Evolutionary conservation across 2,797 vertebrate genomes (phyloP).

Genomic region (Florisuga fusca): DNA sequence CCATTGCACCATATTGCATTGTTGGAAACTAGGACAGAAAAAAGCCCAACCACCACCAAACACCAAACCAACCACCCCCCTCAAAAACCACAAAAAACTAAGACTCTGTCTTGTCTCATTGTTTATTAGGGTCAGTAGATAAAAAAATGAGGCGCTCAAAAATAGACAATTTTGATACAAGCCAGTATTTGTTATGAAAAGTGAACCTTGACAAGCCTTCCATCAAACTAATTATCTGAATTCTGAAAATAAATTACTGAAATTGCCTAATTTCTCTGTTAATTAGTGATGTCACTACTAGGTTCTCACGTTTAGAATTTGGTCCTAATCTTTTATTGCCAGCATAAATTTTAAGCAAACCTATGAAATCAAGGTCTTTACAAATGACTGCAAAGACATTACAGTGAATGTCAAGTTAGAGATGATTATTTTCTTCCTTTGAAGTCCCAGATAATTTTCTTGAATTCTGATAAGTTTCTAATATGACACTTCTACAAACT

Average conservation of each 20-base stretch:
- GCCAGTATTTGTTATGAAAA: not conserved
- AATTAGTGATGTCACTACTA: not conserved
- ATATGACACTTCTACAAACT: not conserved
- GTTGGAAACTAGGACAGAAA: not conserved
- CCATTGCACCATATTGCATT: no score
- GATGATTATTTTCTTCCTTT: constrained; percentile 15
- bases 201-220: not conserved
- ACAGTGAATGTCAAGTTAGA: not conserved
- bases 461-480: not conserved
- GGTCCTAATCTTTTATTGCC: not conserved
- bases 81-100: not conserved
- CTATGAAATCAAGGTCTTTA: constrained; percentile 1
- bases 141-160: not conserved
- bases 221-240: constrained; percentile 13
- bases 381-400: not conserved
- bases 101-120: not conserved
- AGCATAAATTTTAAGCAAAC: not conserved
- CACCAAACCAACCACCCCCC: no score
- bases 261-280: not conserved
- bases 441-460: not conserved
- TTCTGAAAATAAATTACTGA: constrained; percentile 16
- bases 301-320: not conserved
- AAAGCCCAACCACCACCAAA: accelerated
- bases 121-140: not conserved
- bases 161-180: not conserved